Evolutionary conservation across 2,797 vertebrate species (phyloP).

Genomic region (Pipistrellus nathusii): DNA sequence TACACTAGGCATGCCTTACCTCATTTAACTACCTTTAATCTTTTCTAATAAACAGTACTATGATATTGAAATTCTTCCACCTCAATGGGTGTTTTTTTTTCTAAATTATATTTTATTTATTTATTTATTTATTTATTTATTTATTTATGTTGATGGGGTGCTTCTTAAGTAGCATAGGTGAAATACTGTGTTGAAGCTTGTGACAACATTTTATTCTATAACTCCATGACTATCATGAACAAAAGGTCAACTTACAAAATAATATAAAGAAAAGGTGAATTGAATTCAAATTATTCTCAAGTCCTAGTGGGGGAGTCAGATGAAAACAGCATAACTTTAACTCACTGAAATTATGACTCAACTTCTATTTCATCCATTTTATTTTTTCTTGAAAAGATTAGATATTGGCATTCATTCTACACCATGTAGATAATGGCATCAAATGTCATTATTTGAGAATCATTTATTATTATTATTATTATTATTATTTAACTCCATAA

Average conservation of each 20-base stretch:
- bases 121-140: neutral
- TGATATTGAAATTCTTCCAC: neutral
- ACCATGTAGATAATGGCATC: slow-evolving; percentile 56
- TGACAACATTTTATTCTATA: neutral
- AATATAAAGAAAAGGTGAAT: neutral
- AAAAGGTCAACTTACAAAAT: neutral
- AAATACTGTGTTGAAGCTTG: neutral
- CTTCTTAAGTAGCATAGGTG: slow-evolving; percentile 21
- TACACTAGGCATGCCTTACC: neutral
- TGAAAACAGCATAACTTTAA: slow-evolving; percentile 46
- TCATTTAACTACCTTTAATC: neutral
- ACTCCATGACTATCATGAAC: neutral
- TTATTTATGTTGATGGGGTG: neutral
- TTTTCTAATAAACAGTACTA: slow-evolving; percentile 48
- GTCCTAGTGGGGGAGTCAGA: neutral
- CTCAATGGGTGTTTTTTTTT: neutral
- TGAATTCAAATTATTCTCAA: slow-evolving; percentile 27
- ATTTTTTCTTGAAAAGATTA: slow-evolving; percentile 23
- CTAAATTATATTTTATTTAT: neutral
- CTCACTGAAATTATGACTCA: slow-evolving; percentile 54
- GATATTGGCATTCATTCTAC: slow-evolving; percentile 36
- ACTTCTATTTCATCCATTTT: slow-evolving; percentile 57
- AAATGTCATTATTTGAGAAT: slow-evolving; percentile 66
- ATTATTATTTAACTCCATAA: neutral
- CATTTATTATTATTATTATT: neutral